Evolutionary conservation across 2,113 vertebrate species (phyloP), one percentile per base, ranked within the genome.

Genomic region (Neopipo cinnamomea): DNA sequence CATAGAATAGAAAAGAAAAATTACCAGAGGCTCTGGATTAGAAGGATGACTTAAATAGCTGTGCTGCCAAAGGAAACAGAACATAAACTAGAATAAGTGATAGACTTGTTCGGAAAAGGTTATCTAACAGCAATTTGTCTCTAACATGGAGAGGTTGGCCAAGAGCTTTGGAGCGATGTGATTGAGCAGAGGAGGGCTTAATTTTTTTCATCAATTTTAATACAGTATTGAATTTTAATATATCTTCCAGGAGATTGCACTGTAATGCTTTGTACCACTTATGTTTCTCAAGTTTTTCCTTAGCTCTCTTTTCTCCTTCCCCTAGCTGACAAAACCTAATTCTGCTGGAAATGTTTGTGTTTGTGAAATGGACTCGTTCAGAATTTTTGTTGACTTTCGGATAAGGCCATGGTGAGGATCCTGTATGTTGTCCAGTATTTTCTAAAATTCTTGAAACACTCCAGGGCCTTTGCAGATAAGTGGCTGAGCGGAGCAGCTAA

Each of bases 1-100:
- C 62, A 50, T 76, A 70, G 78, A 95, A 94, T 44, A 87, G 88
- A 77, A 93, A 80, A 85, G 89, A 95, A 91, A 86, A 95, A 96
- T 94, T 73, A 92, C 94, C n/a, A 74, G 44, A 58, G 47, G 83
- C 72, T 76, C 72, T 84, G 80, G 68, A 42, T 91, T 72, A 71
- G 83, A 94, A 84, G 35, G 80, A 61, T 73, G 67, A 74, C 82
- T 92, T 83, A 91, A 95, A 89, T 71, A 92, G 83, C 91, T 92
- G 53, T 85, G 70, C 82, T 85, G 67, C 81, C 73, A 78, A 87
- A 83, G 65, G 83, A 94, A 86, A 85, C 4, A 12, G 82, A 88
- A 76, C 70, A 55, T 67, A 39, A 93, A 78, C n/a, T 41, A n/a
- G 82, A 39, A 6, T 68, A 93, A 93, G 52, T 88, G 85, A 74